These are phyloP conservation scores for Oreochromis tanganicae DNA, from an alignment of 2,113 vertebrate species.

Conservation along the genomic window DNA sequence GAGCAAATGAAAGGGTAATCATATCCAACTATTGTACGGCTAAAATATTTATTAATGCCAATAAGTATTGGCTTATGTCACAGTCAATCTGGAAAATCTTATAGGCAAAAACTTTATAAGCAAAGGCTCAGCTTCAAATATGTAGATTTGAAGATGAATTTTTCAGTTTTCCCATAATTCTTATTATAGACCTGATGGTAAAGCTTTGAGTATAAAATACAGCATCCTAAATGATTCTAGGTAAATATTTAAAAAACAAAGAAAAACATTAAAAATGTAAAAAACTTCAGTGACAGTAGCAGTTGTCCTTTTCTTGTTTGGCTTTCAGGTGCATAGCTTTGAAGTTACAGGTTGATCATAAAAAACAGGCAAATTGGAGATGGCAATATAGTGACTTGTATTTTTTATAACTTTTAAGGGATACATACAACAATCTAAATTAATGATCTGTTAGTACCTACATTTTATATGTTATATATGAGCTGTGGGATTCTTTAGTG, in stretches of 20 bases:
- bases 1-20: not conserved
- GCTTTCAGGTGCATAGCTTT: not conserved
- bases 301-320: not conserved
- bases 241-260: not conserved
- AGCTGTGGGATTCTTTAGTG: not conserved
- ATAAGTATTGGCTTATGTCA: not conserved
- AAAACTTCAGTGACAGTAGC: not conserved
- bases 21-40: not conserved
- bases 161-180: not conserved
- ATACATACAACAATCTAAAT: not conserved
- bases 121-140: not conserved
- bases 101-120: not conserved
- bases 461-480: not conserved
- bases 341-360: not conserved
- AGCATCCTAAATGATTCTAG: not conserved
- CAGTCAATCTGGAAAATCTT: not conserved
- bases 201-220: not conserved
- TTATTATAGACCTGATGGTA: not conserved
- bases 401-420: not conserved
- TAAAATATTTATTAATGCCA: not conserved
- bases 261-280: not conserved
- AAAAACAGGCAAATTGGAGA: not conserved
- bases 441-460: not conserved
- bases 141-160: not conserved
- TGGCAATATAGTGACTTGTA: not conserved